Evolutionary conservation across 92 coral and sea anemone genomes (phyloP).

Genomic region (Zoanthus sansibaricus): DNA sequence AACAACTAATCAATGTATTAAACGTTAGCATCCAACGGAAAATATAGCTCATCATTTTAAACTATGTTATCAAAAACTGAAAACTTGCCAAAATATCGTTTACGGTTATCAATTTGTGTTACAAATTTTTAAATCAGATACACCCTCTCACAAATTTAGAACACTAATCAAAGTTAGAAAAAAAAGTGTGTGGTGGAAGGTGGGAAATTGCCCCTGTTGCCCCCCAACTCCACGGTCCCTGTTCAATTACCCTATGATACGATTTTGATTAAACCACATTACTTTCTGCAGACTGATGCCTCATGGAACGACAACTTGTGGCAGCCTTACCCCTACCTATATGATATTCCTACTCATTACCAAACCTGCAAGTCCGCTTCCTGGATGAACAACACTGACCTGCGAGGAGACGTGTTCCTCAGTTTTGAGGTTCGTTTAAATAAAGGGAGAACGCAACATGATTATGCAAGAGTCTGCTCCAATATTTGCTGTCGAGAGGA

Average conservation of each 20-base stretch:
- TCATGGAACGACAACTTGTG: conserved; percentile 83
- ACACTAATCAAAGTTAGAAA: too few species aligned
- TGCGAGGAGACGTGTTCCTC: conserved; percentile 90
- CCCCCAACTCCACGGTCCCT: too few species aligned
- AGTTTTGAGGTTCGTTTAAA: conserved; percentile 83
- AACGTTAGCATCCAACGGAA: too few species aligned
- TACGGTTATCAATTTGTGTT: too few species aligned
- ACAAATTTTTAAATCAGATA: too few species aligned
- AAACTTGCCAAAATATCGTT: too few species aligned
- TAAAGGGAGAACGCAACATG: conserved; percentile 75
- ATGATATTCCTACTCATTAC: conserved; percentile 77
- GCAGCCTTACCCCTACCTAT: conserved; percentile 82
- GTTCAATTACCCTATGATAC: background rate
- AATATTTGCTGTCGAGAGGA: conserved; percentile 85
- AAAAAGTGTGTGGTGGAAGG: too few species aligned
- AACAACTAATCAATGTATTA: too few species aligned
- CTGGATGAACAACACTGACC: conserved; percentile 84
- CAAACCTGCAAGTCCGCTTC: conserved; percentile 68
- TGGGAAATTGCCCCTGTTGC: too few species aligned
- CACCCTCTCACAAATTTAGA: too few species aligned
- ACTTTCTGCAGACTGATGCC: conserved; percentile 64
- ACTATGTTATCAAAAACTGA: too few species aligned
- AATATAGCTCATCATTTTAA: too few species aligned
- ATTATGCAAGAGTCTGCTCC: conserved; percentile 84
- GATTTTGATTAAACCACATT: background rate